Base-by-base conservation (phyloP, 2,888 invertebrate genomes). In the Troglohyphantes excavatus region DNA sequence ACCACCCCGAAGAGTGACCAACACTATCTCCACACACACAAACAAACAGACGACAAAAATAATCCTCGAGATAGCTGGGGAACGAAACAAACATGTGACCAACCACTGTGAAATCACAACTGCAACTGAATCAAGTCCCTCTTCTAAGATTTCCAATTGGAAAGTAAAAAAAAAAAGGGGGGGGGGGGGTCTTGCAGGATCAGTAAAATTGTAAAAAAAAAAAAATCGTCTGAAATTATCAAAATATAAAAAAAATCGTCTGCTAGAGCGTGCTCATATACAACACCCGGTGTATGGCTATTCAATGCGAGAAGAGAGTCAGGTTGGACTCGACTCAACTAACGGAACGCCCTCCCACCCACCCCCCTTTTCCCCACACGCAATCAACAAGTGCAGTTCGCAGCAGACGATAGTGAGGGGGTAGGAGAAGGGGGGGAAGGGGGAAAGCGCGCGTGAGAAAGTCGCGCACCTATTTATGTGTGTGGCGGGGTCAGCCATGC, bases 351-450 rank as follows among this genome's bases (percentile, higher is more conserved):
- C 73, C 59, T 43, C 43, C n/a, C n/a, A n/a, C n/a, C 75, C 82
- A 63, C 88, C 75, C 65, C 46, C 61, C 65, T 33, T n/a, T n/a
- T 68, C 67, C 67, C 26, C 88, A 70, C 83, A 79, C 90, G 78
- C 63, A 78, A 90, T 90, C 90, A 90, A 90, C 90, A 90, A 90
- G 90, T 90, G 90, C 82, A n/a, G n/a, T n/a, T n/a, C n/a, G n/a
- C n/a, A n/a, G n/a, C n/a, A 89, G 79, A 87, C 81, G 79, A 87
- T 79, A 63, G 23, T 73, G 43, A n/a, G 67, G 46, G 65, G 3
- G 76, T 33, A 68, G 67, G 53, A n/a, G n/a, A n/a, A n/a, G 27
- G 23, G 65, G 26, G 53, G 84, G 67, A 39, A 23, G 75, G 75
- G 29, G 46, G 76, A 33, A 23, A 76, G 53, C 21, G 81, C 79